Base-by-base conservation (phyloP, 2,113 vertebrate species). In the Serilophus lunatus region DNA sequence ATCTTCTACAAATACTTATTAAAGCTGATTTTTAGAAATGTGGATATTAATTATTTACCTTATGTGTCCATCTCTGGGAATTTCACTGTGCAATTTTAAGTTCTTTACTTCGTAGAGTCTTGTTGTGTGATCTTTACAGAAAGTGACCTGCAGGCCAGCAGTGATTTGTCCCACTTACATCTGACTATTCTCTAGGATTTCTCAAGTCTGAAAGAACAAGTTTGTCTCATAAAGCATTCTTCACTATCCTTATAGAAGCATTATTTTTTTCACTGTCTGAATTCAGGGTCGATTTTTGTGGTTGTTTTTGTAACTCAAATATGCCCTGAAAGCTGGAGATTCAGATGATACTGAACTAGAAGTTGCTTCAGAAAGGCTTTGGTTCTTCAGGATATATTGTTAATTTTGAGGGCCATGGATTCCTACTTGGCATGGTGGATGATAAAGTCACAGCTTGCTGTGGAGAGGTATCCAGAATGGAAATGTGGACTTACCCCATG, bases 401-500 rank as follows among this genome's bases (percentile, higher is more conserved):
- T 71, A 35, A 6, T 18, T 45, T 57, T 66, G 31, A 44, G 33
- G 8, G 9, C 16, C 33, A 15, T 38, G 18, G 10, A 3, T 78
- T 82, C 14, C 12, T 18, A 2, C 14, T 90, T 92, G n/a, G 35
- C 10, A 1, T 28, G 31, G 36, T 51, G 61, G 18, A 24, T 66
- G 45, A 29, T 56, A 17, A 69, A 81, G 45, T 76, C 63, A 33
- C 42, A 40, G 28, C 18, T 93, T 69, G 16, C 59, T 77, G 9
- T 65, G 19, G 16, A 35, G 53, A 10, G 23, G 18, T 47, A 15
- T 69, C 33, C 40, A 31, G 68, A 60, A 47, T 68, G 28, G 50
- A 89, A 38, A 60, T 9, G 9, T 36, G 25, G 31, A 5, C 9
- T 72, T 77, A 68, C 63, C 3, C 26, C 13, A 6, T 0, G 0